phyloP scores from a whole-genome alignment of 2,888 invertebrate species.

The Synergus gifuensis region DNA sequence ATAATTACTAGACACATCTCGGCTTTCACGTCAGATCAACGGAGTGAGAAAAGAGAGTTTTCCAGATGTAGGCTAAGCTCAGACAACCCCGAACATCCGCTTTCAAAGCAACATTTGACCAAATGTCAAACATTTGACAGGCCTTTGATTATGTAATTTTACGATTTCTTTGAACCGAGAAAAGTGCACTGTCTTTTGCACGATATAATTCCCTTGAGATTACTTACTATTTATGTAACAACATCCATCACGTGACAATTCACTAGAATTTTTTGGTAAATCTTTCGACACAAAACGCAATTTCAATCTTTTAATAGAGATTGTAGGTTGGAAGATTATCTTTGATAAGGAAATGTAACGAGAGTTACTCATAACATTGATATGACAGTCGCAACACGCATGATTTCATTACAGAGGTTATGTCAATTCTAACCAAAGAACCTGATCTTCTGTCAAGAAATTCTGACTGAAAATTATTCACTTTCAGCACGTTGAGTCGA shows the following conservation, averaged over 20 bases:
- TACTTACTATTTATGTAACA: conserved; percentile 29
- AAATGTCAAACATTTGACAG: conserved; percentile 38
- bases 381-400: not conserved
- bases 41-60: conserved; percentile 16
- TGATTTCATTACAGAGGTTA: not conserved
- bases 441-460: not conserved
- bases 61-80: not conserved
- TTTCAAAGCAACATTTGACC: not conserved
- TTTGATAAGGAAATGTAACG: not conserved
- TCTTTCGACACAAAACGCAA: not conserved
- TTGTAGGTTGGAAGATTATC: not conserved
- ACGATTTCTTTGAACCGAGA: not conserved
- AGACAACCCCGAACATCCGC: not conserved
- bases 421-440: not conserved
- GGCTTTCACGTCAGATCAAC: conserved; percentile 7
- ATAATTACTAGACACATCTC: conserved; percentile 16
- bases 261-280: not conserved
- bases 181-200: not conserved
- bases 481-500: not conserved
- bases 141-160: conserved; percentile 24
- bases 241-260: not conserved
- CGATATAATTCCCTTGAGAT: not conserved
- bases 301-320: not conserved
- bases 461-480: not conserved
- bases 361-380: not conserved